Evolutionary conservation across 2,888 invertebrate genomes (phyloP).

Genomic region (Sesia bembeciformis): DNA sequence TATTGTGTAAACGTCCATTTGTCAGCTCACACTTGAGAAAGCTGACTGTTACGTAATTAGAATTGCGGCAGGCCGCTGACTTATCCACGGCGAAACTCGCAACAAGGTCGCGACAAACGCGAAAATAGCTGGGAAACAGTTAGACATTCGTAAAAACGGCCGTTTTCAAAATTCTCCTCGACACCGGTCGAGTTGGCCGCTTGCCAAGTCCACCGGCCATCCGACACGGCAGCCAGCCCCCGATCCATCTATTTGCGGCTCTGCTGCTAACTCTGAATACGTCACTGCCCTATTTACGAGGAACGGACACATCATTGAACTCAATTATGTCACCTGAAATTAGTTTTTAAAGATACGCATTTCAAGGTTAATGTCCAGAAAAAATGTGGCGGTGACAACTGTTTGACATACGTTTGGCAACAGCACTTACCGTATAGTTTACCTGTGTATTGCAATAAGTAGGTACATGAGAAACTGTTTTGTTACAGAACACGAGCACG

Average conservation of each 20-base stretch:
- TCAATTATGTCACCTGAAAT: constrained; percentile 60
- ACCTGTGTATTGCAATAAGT: not conserved
- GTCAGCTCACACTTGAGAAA: not conserved
- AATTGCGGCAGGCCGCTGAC: constrained; percentile 53
- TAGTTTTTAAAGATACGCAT: constrained; percentile 25
- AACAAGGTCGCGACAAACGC: constrained; percentile 61
- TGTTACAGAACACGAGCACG: constrained; percentile 84
- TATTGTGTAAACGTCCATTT: too few relatives aligned
- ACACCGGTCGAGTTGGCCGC: constrained; percentile 43
- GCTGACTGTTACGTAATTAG: constrained; percentile 36
- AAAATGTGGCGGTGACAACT: not conserved
- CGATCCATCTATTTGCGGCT: constrained; percentile 58
- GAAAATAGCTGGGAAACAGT: constrained; percentile 60
- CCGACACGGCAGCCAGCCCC: constrained; percentile 54
- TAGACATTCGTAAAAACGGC: constrained; percentile 63
- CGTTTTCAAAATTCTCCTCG: constrained; percentile 58
- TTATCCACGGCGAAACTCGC: constrained; percentile 36
- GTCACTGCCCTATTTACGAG: constrained; percentile 69
- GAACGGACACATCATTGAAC: constrained; percentile 49
- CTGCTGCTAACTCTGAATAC: constrained; percentile 51
- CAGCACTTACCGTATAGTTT: not conserved
- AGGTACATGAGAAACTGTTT: constrained; percentile 12
- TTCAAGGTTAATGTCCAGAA: constrained; percentile 39
- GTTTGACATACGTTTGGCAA: not conserved
- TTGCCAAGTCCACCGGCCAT: constrained; percentile 54